Base-by-base conservation (phyloP, 1,140 invertebrate genomes). In the Sitobion miscanthi region DNA sequence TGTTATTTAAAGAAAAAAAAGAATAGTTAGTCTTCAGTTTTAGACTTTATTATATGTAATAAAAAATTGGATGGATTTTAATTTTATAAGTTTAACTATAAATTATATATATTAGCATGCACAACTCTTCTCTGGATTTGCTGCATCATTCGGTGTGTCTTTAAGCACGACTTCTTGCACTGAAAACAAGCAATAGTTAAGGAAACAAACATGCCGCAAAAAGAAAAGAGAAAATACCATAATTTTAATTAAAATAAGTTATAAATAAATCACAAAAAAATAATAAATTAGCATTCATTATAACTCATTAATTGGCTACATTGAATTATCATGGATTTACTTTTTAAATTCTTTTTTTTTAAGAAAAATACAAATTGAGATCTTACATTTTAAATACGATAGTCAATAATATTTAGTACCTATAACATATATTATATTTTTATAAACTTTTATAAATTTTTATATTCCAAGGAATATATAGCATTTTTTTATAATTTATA, bases 91-190 rank as follows among this genome's bases (percentile, higher is more conserved):
- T 93, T 87, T 47, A 25, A 93, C 23, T 77, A 52, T 85, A 83
- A 85, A 93, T 94, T 62, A 49, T 92, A 49, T 92, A 94, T 77
- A 95, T 97, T 97, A 99, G 96, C 98, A 99, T 96, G 98, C 97
- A 96, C 98, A 99, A 95, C 97, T 97, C 95, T 98, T 97, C 96
- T 99, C 98, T 57, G 94, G 69, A 95, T 98, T 97, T 96, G 97
- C 97, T 95, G 96, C 97, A 96, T 99, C 98, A 95, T 97, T 97
- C 94, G 98, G 98, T 95, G 98, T 98, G 95, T 99, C 98, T 96
- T 99, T 98, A 95, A 99, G 97, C 95, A 99, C 98, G 96, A 99
- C 98, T 97, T 99, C 99, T 97, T 99, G 98, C 98, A 99, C 98
- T 95, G 95, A 95, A 95, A 95, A 94, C 95, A 95, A 95, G 95